Percentiles rank a stretch among this genome's conserved stretches.
phyloP scores from a whole-genome alignment of 2,888 invertebrate genomes.

The Formica aserva region DNA sequence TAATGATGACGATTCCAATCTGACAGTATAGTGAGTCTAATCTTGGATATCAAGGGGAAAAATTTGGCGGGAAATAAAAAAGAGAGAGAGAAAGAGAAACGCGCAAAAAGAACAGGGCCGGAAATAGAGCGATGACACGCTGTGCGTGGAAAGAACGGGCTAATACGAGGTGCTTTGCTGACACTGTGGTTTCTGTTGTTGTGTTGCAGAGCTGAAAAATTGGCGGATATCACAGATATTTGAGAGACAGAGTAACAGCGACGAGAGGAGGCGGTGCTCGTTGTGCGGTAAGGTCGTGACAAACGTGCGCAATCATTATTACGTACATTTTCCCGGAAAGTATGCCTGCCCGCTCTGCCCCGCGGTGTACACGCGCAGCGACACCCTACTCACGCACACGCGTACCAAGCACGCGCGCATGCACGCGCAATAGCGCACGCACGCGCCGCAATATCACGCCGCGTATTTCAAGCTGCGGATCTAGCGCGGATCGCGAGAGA shows the following conservation, averaged over 20 bases:
- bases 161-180: conserved; percentile 78
- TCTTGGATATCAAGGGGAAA: background rate
- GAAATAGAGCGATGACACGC: conserved; percentile 72
- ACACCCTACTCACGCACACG: conserved; percentile 88
- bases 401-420: conserved; percentile 87
- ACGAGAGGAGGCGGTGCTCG: conserved; percentile 88
- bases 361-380: conserved; percentile 88
- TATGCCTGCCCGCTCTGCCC: conserved; percentile 88
- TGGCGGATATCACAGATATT: conserved; percentile 88
- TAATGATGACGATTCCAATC: background rate
- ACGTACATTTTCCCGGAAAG: conserved; percentile 88
- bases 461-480: conserved; percentile 60
- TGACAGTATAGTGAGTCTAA: background rate
- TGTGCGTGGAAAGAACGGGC: conserved; percentile 44
- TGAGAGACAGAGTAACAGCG: conserved; percentile 87
- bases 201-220: conserved; percentile 87
- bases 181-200: conserved; percentile 84
- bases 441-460: conserved; percentile 50
- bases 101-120: conserved; percentile 37
- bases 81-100: conserved; percentile 16
- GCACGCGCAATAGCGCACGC: conserved; percentile 73
- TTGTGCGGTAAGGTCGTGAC: conserved; percentile 89
- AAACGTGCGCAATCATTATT: conserved; percentile 89
- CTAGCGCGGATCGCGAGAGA: conserved; percentile 45
- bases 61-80: conserved; percentile 29